These are phyloP conservation scores for Grantiella picta DNA, from an alignment of 2,113 vertebrate genomes.

Conservation along the genomic window DNA sequence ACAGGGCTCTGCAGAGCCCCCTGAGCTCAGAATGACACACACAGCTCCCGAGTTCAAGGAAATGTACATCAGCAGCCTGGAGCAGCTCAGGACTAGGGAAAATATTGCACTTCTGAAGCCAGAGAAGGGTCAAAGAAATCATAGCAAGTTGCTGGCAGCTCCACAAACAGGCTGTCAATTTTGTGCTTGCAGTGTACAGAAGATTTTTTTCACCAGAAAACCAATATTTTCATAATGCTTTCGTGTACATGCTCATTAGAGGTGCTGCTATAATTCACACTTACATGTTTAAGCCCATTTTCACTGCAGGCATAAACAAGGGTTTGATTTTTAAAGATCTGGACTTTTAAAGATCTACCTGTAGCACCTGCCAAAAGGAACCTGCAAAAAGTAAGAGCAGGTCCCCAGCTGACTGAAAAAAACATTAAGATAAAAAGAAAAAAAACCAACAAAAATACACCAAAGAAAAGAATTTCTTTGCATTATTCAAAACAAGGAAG, in stretches of 20 bases:
- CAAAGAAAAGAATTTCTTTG: neutral
- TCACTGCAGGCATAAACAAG: neutral
- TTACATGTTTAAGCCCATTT: neutral
- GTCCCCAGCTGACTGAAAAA: neutral
- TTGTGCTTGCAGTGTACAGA: neutral
- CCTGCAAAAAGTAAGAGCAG: neutral
- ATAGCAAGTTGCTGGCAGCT: neutral
- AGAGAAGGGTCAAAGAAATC: neutral
- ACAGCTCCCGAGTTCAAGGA: neutral
- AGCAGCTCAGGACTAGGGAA: neutral
- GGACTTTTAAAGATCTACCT: neutral
- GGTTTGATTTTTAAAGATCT: neutral
- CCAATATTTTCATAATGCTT: neutral
- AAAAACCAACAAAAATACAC: rapidly evolving
- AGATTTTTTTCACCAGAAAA: neutral
- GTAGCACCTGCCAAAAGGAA: neutral
- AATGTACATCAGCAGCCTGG: rapidly evolving
- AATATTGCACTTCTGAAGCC: neutral
- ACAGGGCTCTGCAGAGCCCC: neutral
- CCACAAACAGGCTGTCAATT: neutral
- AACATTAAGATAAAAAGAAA: neutral
- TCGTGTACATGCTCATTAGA: neutral
- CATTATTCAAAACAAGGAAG: neutral
- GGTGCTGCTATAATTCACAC: neutral
- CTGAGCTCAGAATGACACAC: neutral